Evolutionary conservation across 2,888 invertebrate genomes (phyloP), one percentile per base, ranked within the genome.

Genomic region (Oscheius onirici): DNA sequence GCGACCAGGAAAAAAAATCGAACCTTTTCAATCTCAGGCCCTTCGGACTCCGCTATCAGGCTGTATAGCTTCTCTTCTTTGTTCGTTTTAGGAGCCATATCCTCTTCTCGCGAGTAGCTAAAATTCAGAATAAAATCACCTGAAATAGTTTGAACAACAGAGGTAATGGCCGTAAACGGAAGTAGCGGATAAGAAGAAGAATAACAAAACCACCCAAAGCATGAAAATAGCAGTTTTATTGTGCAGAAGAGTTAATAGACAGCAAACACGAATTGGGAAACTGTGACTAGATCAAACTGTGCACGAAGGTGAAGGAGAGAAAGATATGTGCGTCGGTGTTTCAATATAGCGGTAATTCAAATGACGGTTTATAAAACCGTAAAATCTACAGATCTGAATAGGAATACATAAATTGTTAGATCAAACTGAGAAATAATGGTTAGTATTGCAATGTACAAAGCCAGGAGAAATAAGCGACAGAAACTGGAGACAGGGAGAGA

Each of bases 1-100:
- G 15, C 8, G 3, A 0, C 17, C 46, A 26, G 13, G 8, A 6
- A 17, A 20, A 34, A n/a, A 13, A 8, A 17, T n/a, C 60, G 10
- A 34, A 69, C 69, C 69, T 69, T 57, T 17, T 69, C 46, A 10
- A 69, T 69, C 20, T 52, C 17, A 26, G 61, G 69, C 40, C 69
- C 69, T 15, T 69, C 52, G 5, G 13, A 44, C 49, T 69, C 17
- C 40, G 69, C 60, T 17, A 69, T 69, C 51, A 61, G 40, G 11
- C 24, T 10, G 54, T 69, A 69, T n/a, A 69, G 44, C 5, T n/a
- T 15, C 10, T 41, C 46, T 13, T 61, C 69, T 34, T 44, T 58
- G 17, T 3, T 55, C n/a, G 17, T 22, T 58, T 41, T 58, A 8
- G 40, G 15, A 2, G 43, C 20, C 55, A 55, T 55, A 26, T 8